A percentile compares a stretch with the other conserved stretches of the same genome.
phyloP scores from a whole-genome alignment of 2,113 vertebrate genomes.

The Todiramphus saurophagus region DNA sequence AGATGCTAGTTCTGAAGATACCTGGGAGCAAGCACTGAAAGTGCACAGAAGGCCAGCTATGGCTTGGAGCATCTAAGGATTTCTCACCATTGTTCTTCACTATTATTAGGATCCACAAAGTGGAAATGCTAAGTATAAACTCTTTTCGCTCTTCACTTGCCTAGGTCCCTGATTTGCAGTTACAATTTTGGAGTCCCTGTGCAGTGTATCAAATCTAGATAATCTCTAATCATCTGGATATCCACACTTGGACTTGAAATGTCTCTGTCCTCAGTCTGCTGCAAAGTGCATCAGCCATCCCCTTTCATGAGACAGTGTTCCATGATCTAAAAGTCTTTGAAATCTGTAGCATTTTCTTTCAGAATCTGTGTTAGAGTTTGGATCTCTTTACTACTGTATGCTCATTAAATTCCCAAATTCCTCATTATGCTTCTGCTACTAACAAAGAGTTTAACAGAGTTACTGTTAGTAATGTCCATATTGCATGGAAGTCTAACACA shows the following conservation, averaged over 20 bases:
- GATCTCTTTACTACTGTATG: background rate
- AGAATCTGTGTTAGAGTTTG: background rate
- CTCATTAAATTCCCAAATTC: background rate
- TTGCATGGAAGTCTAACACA: background rate
- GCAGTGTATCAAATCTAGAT: background rate
- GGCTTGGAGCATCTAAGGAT: background rate
- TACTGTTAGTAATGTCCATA: background rate
- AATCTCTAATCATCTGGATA: background rate
- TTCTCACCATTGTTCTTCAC: background rate
- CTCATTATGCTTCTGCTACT: background rate
- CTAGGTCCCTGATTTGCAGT: background rate
- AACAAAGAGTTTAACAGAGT: background rate
- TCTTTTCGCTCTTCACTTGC: background rate
- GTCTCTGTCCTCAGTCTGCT: background rate
- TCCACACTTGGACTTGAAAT: background rate
- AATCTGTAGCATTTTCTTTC: background rate
- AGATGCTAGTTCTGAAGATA: background rate
- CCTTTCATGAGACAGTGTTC: background rate
- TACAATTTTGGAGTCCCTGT: background rate
- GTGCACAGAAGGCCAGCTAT: background rate
- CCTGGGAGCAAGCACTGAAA: background rate
- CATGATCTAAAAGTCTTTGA: background rate
- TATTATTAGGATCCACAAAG: background rate
- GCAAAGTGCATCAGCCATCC: background rate
- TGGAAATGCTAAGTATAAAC: background rate